A percentile compares a stretch with the other conserved stretches of the same genome.
These are phyloP conservation scores for Fragum fragum DNA, from an alignment of 2,888 invertebrate genomes.

Conservation along the genomic window DNA sequence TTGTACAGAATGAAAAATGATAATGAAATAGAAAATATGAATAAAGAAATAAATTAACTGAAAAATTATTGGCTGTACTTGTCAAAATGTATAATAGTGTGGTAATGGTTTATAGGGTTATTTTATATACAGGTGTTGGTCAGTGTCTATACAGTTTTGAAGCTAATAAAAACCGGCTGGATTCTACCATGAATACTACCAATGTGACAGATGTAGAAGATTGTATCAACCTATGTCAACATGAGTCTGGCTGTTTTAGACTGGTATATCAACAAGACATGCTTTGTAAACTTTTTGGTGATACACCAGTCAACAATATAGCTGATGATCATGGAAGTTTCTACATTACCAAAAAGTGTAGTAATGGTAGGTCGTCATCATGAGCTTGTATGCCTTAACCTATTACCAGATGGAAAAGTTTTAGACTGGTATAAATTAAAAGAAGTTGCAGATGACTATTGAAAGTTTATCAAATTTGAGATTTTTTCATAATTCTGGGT, in stretches of 20 bases:
- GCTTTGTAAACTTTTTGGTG: slow-evolving; percentile 1
- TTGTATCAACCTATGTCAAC: background rate
- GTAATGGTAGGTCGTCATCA: background rate
- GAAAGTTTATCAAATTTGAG: too few species aligned
- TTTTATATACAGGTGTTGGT: background rate
- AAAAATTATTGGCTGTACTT: too few species aligned
- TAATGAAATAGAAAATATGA: too few species aligned
- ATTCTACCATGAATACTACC: background rate
- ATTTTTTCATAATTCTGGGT: too few species aligned
- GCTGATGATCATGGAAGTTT: background rate
- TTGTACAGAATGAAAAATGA: too few species aligned
- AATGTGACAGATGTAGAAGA: background rate
- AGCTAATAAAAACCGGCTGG: background rate
- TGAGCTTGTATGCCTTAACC: too few species aligned
- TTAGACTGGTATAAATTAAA: too few species aligned
- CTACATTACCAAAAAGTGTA: slow-evolving; percentile 7
- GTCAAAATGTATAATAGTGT: too few species aligned
- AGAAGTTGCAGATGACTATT: too few species aligned
- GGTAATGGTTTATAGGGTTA: too few species aligned
- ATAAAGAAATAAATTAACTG: too few species aligned
- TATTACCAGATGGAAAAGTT: too few species aligned
- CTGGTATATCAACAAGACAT: background rate
- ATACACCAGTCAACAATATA: background rate
- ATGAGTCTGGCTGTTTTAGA: background rate
- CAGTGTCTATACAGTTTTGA: slow-evolving; percentile 2